phyloP scores from a whole-genome alignment of 2,888 invertebrate genomes.

The Rosalia funebris region DNA sequence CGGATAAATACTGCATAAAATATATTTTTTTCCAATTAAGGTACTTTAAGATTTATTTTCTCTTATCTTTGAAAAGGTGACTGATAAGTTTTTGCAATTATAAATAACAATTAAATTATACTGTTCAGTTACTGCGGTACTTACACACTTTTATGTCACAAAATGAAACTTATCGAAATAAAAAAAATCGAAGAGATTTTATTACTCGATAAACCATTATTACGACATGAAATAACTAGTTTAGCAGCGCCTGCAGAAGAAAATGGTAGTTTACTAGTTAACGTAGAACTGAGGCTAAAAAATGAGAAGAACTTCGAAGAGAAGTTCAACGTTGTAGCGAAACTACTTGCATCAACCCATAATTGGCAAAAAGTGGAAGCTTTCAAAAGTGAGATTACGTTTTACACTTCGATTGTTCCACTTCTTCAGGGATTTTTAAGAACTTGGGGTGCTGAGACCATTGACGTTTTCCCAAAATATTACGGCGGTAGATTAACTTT shows the following conservation, averaged over 20 bases:
- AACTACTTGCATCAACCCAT: conserved; percentile 23
- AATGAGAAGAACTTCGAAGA: conserved; percentile 32
- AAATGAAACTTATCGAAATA: conserved; percentile 22
- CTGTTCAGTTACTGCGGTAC: background rate
- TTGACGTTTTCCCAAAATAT: conserved; percentile 32
- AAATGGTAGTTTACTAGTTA: conserved; percentile 34
- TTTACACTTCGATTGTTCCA: conserved; percentile 35
- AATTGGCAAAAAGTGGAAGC: conserved; percentile 6
- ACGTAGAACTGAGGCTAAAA: conserved; percentile 31
- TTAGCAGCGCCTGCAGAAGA: conserved; percentile 38
- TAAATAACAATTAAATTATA: conserved; percentile 1
- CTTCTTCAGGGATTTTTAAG: conserved; percentile 31
- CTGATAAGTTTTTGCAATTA: conserved; percentile 14
- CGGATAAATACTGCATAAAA: conserved; percentile 1
- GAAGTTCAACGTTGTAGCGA: conserved; percentile 34
- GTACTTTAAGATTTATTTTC: conserved; percentile 3
- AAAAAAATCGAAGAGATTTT: conserved; percentile 20
- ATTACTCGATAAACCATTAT: conserved; percentile 6
- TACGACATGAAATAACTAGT: conserved; percentile 21
- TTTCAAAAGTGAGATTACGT: conserved; percentile 35
- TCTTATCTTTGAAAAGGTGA: conserved; percentile 12
- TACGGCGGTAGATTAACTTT: conserved; percentile 36
- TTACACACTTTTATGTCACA: background rate
- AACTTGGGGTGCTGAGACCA: conserved; percentile 20
- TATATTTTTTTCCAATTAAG: background rate